Evolutionary conservation across 2,888 invertebrate species (phyloP), one percentile per base, ranked within the genome.

Genomic region (Arge pagana): DNA sequence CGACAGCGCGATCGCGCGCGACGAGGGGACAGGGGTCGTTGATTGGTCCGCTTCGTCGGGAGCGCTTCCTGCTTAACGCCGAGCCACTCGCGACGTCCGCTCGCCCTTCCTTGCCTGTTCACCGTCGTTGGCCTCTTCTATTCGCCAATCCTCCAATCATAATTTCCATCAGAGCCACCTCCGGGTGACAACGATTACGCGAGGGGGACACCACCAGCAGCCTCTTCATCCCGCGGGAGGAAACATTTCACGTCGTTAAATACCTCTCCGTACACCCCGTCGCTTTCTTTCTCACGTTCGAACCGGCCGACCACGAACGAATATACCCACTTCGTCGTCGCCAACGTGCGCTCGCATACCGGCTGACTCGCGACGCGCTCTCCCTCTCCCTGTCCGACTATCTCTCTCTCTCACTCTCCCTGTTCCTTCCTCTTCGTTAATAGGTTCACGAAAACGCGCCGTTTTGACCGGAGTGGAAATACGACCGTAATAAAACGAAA

Each of bases 41-140:
- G 78, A 79, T 78, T 76, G 76, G 70, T 72, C 71, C 74, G 76
- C 74, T 77, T 74, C 79, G 81, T 81, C 82, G 82, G 81, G 82
- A 80, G 80, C 77, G 79, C 74, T 79, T 78, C 77, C 77, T 78
- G 81, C 81, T 75, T 74, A 74, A 74, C 74, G 72, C 72, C 71
- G 67, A 67, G 66, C 72, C 72, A 68, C 69, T 71, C 72, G 69
- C 68, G 59, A 42, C 53, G 49, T 49, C 41, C 53, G 65, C 68
- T 70, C 70, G 68, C 16, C 5, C 42, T 21, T 28, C 31, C 33
- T 19, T 37, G 42, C 28, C 37, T 15, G 28, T 31, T 24, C 48
- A 26, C 18, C 36, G 24, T 41, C 35, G 37, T 19, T 49, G 60
- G 57, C 59, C 59, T 58, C 60, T 56, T 60, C 53, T 55, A 50